Percentiles rank a stretch among this genome's conserved stretches.
Evolutionary conservation across 1,140 invertebrate genomes (phyloP).

Genomic region (Calycopis cecrops): DNA sequence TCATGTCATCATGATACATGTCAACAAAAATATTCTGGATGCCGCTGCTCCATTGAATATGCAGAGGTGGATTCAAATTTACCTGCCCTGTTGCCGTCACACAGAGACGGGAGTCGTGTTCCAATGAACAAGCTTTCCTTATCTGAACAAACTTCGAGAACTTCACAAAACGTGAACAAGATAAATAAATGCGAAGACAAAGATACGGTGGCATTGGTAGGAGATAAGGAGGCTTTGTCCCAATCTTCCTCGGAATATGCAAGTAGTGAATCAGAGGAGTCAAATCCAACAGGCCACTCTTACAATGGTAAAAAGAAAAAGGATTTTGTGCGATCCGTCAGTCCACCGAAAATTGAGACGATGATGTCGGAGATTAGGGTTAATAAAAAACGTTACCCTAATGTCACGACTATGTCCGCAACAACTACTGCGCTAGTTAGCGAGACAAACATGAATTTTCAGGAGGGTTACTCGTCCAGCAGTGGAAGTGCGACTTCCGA

Average conservation of each 20-base stretch:
- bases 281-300: background rate
- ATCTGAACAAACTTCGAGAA: conserved; percentile 36
- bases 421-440: conserved; percentile 41
- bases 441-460: conserved; percentile 34
- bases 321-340: conserved; percentile 20
- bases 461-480: conserved; percentile 36
- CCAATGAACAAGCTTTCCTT: conserved; percentile 33
- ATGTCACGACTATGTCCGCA: conserved; percentile 31
- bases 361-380: conserved; percentile 48
- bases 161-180: conserved; percentile 49
- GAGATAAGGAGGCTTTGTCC: conserved; percentile 34
- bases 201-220: conserved; percentile 49
- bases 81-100: conserved; percentile 40
- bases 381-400: conserved; percentile 19
- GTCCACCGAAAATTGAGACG: conserved; percentile 56
- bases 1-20: no score
- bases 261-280: background rate
- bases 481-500: conserved; percentile 35
- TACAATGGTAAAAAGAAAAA: background rate
- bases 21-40: no score
- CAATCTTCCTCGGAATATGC: background rate
- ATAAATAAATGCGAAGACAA: conserved; percentile 56
- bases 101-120: conserved; percentile 30
- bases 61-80: conserved; percentile 44
- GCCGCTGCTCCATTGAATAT: conserved; percentile 36